Base-by-base conservation (phyloP, 2,888 invertebrate species). In the Athalia rosae region DNA sequence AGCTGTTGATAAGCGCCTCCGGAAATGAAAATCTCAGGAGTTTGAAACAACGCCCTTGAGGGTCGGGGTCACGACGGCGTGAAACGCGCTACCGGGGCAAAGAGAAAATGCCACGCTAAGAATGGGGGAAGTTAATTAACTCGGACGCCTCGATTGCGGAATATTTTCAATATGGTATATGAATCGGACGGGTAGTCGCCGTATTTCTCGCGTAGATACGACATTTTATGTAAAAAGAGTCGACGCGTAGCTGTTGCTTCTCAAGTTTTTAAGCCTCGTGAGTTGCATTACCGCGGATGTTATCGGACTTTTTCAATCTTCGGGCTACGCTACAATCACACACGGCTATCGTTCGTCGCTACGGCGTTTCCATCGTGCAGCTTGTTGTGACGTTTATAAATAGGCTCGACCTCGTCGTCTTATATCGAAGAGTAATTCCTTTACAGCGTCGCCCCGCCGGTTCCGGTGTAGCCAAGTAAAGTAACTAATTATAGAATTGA, bases 1-100 rank as follows among this genome's bases (percentile, higher is more conserved):
- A 50, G 50, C 28, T 48, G 43, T n/a, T 6, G 53, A 53, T 45
- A 53, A 67, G 67, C 41, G 28, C 28, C 48, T 67, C 50, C 67
- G 67, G 67, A 67, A 50, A 53, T 53, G 67, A 67, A 53, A 67
- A 53, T 53, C 28, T 6, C n/a, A 67, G 67, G 50, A 53, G 67
- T 53, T 67, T 67, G 3, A 67, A 28, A 48, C 67, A 50, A 67
- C 50, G 67, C 67, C 50, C 28, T 28, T 28, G 15, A 67, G 67
- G 63, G 53, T 53, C 53, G 67, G 67, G 50, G 28, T 67, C n/a
- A 11, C 15, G 53, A 67, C 53, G 53, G 53, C 48, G 53, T 53
- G 53, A 53, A 28, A 15, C 28, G 53, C 11, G 41, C 28, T n/a
- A 9, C 4, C 28, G 3, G 47, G n/a, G 66, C 9, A 13, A 41